Conservation (phyloP, 1,140 invertebrate species). For the Nasonia vitripennis region DNA sequence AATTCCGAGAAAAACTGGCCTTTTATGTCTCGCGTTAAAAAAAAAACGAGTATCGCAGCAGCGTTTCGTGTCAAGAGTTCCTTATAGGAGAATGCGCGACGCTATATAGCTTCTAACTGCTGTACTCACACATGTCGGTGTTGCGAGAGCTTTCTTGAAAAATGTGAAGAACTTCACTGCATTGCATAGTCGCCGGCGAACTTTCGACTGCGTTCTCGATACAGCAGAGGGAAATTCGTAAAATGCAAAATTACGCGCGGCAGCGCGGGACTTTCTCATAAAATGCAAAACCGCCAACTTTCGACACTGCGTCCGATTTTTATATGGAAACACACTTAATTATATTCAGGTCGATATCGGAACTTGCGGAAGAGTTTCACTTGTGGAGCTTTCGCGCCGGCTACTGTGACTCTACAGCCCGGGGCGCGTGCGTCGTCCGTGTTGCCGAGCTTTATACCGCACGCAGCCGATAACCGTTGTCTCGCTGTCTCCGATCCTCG, state of each 20-base stretch:
- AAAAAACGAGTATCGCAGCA: too few species aligned
- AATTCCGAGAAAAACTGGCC: too few species aligned
- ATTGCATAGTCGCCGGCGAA: neutral
- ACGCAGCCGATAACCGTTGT: too few species aligned
- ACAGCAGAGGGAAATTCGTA: constrained; percentile 8
- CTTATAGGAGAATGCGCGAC: neutral
- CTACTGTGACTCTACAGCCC: too few species aligned
- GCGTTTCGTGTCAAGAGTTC: neutral
- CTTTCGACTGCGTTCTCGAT: constrained; percentile 4
- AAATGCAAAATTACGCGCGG: constrained; percentile 21
- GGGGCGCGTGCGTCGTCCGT: too few species aligned
- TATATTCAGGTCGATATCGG: too few species aligned
- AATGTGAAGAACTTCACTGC: neutral
- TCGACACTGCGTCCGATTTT: neutral
- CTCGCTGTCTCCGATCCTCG: too few species aligned
- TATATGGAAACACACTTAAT: neutral
- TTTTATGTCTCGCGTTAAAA: too few species aligned
- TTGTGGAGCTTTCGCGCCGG: too few species aligned
- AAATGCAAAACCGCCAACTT: constrained; percentile 31
- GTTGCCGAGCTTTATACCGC: too few species aligned
- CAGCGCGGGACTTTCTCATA: neutral
- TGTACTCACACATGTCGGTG: constrained; percentile 24
- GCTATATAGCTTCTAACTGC: neutral
- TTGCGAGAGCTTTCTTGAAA: constrained; percentile 8
- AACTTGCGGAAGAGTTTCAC: too few species aligned